Evolutionary conservation across 2,113 vertebrate genomes (phyloP), one percentile per base, ranked within the genome.

Genomic region (Atractosteus spatula): DNA sequence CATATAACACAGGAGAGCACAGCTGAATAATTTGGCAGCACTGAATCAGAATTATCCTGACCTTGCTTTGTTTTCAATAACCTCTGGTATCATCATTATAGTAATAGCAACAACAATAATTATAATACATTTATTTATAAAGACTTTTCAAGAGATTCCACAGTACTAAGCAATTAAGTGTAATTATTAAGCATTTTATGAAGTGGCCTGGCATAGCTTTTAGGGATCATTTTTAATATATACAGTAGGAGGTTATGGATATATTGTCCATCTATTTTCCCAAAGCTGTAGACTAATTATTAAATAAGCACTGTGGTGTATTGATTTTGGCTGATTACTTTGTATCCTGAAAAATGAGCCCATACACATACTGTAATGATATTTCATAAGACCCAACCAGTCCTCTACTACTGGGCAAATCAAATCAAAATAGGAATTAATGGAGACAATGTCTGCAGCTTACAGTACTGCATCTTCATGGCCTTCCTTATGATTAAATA

Each of bases 261-360:
- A 86, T 84, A 76, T 68, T 62, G 55, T 44, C 76, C 42, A 73
- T 72, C 80, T 47, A 68, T 68, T 82, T 85, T 83, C 69, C 72
- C 68, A 78, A 74, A 80, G 72, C 76, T 89, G 74, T 77, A 74
- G 84, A 81, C 83, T 83, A 80, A 82, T 83, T 88, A 80, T 86
- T 85, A 84, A 81, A 62, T 80, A 85, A 81, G 82, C 78, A 69
- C 65, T 56, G 11, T 73, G 86, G 74, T 42, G 72, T 82, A 85
- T 83, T 78, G 79, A 86, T 85, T 83, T 71, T 14, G 51, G 54
- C 3, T 17, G 80, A 65, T 78, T 76, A 76, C 77, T 83, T 89
- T 80, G 71, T 81, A 76, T 80, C 72, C 14, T 62, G 71, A 86
- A 81, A 29, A 71, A 70, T 73, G 51, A 42, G 73, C 64, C 16